Percentiles rank a stretch among this genome's conserved stretches.
Evolutionary conservation across 2,113 vertebrate species (phyloP).

Genomic region (Ciconia maguari): DNA sequence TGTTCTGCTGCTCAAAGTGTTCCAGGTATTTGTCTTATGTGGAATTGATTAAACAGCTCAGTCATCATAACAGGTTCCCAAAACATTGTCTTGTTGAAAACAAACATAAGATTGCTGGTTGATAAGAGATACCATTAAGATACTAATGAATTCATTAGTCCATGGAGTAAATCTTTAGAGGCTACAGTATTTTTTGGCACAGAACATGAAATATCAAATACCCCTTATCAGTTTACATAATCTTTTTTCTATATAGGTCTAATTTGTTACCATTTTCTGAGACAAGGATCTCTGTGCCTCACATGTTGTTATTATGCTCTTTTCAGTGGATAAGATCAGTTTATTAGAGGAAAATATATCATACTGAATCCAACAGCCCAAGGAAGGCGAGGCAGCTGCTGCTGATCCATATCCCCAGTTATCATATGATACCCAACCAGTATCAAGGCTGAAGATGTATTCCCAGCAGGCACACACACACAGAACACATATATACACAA

Average conservation of each 20-base stretch:
- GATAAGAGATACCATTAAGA: not conserved
- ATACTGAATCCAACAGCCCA: not conserved
- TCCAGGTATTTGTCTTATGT: not conserved
- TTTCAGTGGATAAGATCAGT: not conserved
- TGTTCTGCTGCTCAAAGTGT: not conserved
- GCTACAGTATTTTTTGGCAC: not conserved
- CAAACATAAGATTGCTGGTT: not conserved
- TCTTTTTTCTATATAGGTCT: not conserved
- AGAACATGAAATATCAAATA: not conserved
- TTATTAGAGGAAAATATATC: not conserved
- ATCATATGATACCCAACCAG: not conserved
- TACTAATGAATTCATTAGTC: not conserved
- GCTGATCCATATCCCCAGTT: not conserved
- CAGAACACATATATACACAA: not conserved
- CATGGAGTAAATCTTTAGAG: not conserved
- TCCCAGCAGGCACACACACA: not conserved
- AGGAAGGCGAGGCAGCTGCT: not conserved
- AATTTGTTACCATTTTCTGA: not conserved
- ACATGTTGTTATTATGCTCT: not conserved
- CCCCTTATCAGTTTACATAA: not conserved
- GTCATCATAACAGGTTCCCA: not conserved
- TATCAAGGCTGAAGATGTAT: not conserved
- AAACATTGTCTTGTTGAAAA: slow-evolving; percentile 6
- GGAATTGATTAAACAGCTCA: not conserved
- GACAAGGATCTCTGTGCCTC: not conserved